Evolutionary conservation across 2,888 invertebrate species (phyloP).

Genomic region (Metalampra italica): DNA sequence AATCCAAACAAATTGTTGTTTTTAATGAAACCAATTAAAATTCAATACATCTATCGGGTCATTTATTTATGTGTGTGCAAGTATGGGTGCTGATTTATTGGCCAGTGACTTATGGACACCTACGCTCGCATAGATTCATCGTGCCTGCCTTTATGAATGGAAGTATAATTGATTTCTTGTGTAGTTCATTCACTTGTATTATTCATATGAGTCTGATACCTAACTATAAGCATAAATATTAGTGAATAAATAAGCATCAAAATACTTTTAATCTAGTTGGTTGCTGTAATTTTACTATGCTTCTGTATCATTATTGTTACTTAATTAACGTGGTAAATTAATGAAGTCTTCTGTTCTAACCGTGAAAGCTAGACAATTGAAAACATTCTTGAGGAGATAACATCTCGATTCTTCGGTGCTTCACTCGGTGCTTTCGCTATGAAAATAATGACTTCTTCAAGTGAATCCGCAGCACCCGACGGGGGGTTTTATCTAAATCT

Average conservation of each 20-base stretch:
- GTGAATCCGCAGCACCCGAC: slow-evolving; percentile 27
- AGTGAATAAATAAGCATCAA: slow-evolving; percentile 9
- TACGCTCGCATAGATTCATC: slow-evolving; percentile 50
- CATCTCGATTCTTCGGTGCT: slow-evolving; percentile 21
- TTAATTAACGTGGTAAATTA: slow-evolving; percentile 16
- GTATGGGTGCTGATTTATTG: slow-evolving; percentile 39
- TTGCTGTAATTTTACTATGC: no score
- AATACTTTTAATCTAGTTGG: background rate
- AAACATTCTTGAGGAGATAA: slow-evolving; percentile 19
- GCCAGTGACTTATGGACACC: slow-evolving; percentile 50
- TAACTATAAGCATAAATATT: slow-evolving; percentile 27
- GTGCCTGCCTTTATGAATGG: slow-evolving; percentile 54
- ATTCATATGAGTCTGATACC: slow-evolving; percentile 33
- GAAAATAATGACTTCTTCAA: slow-evolving; percentile 41
- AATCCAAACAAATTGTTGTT: background rate
- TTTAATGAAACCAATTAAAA: slow-evolving; percentile 1
- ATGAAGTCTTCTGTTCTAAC: slow-evolving; percentile 9
- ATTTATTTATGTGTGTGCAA: slow-evolving; percentile 2
- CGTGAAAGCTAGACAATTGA: slow-evolving; percentile 16
- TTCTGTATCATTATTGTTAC: slow-evolving; percentile 1
- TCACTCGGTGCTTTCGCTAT: slow-evolving; percentile 31
- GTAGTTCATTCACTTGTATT: slow-evolving; percentile 51
- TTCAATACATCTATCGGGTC: slow-evolving; percentile 3
- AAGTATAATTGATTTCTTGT: slow-evolving; percentile 52
- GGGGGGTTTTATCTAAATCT: slow-evolving; percentile 59